Evolutionary conservation across 2,888 invertebrate genomes (phyloP).

Genomic region (Lithophane semibrunnea): DNA sequence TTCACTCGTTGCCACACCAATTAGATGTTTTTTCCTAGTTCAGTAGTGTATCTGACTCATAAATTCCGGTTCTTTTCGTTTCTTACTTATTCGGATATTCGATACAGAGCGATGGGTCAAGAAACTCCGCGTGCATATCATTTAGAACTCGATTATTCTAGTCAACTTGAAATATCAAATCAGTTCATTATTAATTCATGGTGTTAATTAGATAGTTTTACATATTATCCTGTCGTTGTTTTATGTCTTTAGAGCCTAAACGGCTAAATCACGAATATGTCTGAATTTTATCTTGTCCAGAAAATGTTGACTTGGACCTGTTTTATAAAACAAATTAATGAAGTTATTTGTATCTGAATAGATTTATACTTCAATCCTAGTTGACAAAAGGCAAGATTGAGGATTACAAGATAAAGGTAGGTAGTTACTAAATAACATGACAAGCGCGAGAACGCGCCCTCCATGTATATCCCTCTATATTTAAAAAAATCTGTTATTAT

Average conservation of each 20-base stretch:
- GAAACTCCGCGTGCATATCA: slow-evolving; percentile 78
- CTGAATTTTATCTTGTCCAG: slow-evolving; percentile 12
- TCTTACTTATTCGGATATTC: slow-evolving; percentile 58
- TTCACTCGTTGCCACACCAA: slow-evolving; percentile 41
- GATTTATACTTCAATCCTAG: not conserved
- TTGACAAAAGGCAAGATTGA: not conserved
- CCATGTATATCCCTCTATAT: not conserved
- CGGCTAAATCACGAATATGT: slow-evolving; percentile 2
- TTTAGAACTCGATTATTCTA: slow-evolving; percentile 75
- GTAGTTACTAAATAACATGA: not conserved
- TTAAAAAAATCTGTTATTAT: no score
- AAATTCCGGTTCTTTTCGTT: slow-evolving; percentile 62
- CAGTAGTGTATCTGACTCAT: slow-evolving; percentile 56
- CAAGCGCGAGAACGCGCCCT: no score
- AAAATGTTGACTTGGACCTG: slow-evolving; percentile 1
- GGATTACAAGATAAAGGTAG: not conserved
- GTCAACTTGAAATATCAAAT: slow-evolving; percentile 64
- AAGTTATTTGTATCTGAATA: not conserved
- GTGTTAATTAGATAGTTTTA: slow-evolving; percentile 59
- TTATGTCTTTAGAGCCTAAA: slow-evolving; percentile 11
- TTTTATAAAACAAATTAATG: slow-evolving; percentile 1
- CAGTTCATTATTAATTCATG: slow-evolving; percentile 56
- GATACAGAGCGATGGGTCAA: slow-evolving; percentile 74
- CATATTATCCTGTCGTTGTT: slow-evolving; percentile 15
- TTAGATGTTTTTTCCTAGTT: slow-evolving; percentile 47